These are phyloP conservation scores for Portevinia maculata DNA, from an alignment of 2,888 invertebrate genomes.

Conservation along the genomic window DNA sequence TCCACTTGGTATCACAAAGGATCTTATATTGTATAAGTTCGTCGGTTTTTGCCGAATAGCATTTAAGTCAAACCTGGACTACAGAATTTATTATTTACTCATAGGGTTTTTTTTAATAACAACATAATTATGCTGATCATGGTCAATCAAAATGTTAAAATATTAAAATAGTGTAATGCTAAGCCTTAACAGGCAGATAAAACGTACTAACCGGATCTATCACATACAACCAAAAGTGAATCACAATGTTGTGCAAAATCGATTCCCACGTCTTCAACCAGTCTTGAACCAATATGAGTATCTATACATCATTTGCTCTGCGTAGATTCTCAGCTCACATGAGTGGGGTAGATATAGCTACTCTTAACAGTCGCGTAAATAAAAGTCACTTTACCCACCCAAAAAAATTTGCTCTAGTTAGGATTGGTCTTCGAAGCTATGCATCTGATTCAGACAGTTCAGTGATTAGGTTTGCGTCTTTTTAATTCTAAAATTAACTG, in stretches of 20 bases:
- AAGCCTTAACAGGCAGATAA: constrained; percentile 18
- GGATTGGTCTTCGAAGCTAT: constrained; percentile 28
- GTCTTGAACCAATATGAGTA: too few species aligned
- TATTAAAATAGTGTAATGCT: background rate
- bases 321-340: constrained; percentile 18
- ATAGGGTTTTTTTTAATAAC: background rate
- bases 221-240: constrained; percentile 42
- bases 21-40: too few species aligned
- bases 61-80: too few species aligned
- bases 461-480: constrained; percentile 21
- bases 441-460: constrained; percentile 10
- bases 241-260: constrained; percentile 58
- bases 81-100: too few species aligned
- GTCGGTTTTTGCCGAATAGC: too few species aligned
- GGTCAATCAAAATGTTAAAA: too few species aligned
- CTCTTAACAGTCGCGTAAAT: too few species aligned
- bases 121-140: too few species aligned
- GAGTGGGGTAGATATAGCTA: constrained; percentile 5
- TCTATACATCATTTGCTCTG: too few species aligned
- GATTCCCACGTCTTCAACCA: constrained; percentile 57
- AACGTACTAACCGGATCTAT: constrained; percentile 60
- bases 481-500: constrained; percentile 34
- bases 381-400: constrained; percentile 45
- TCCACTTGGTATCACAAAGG: too few species aligned
- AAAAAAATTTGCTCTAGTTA: constrained; percentile 25